A percentile compares a stretch with the other conserved stretches of the same genome.
These are phyloP conservation scores for Hycleus cichorii DNA, from an alignment of 1,140 invertebrate species.

Conservation along the genomic window DNA sequence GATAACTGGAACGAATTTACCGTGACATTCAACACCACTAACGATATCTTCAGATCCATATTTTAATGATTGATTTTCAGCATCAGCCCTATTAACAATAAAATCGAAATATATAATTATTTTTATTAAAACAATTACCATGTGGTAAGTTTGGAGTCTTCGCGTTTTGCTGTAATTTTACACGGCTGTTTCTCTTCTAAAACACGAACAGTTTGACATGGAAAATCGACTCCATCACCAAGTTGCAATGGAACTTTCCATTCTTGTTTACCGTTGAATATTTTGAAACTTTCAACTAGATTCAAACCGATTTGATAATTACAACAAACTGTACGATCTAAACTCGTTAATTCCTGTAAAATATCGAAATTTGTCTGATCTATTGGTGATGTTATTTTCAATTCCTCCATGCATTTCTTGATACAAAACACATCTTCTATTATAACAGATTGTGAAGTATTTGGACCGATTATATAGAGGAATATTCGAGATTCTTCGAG, in stretches of 20 bases:
- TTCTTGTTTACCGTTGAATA: conserved; percentile 14
- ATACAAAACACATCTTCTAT: conserved; percentile 11
- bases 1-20: conserved; percentile 23
- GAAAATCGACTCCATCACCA: conserved; percentile 14
- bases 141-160: not conserved
- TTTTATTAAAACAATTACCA: conserved; percentile 3
- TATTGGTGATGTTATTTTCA: not conserved
- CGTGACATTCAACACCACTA: conserved; percentile 17
- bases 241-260: conserved; percentile 21
- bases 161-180: conserved; percentile 6
- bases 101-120: not conserved
- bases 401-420: conserved; percentile 16
- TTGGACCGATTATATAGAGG: conserved; percentile 24
- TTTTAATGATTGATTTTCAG: conserved; percentile 18
- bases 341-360: conserved; percentile 12
- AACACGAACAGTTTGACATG: conserved; percentile 17
- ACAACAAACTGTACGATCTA: conserved; percentile 17
- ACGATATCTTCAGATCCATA: conserved; percentile 13
- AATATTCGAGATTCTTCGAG: conserved; percentile 17
- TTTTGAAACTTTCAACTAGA: conserved; percentile 18
- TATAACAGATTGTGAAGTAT: conserved; percentile 12
- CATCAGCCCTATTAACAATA: conserved; percentile 12
- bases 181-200: conserved; percentile 9
- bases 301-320: conserved; percentile 18
- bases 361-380: conserved; percentile 1